Evolutionary conservation across 2,888 invertebrate genomes (phyloP), one percentile per base, ranked within the genome.

Genomic region (Halictus quadricinctus): DNA sequence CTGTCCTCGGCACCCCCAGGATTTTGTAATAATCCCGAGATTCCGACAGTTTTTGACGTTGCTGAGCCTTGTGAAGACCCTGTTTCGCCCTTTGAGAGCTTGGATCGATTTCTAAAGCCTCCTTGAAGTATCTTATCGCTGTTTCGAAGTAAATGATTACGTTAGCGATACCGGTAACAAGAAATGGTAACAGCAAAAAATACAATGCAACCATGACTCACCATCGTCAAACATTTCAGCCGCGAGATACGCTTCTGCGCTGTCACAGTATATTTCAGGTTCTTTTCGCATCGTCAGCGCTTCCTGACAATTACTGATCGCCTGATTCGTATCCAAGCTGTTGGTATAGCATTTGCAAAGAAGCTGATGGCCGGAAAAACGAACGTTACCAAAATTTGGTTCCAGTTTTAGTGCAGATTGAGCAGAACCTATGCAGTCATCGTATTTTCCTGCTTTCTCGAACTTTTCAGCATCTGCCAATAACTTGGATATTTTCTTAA

Each of bases 1-100:
- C 99, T 77, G 96, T 97, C 93, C 98, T 96, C 93, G 97, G 97
- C 1, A 99, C 99, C 21, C 97, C 98, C 79, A 99, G 95, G 91
- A 99, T 99, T 95, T 99, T 99, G 95, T 99, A 99, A 95, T 99
- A 99, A 95, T 99, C 99, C 89, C 99, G 95, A 92, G 97, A 97
- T 93, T 98, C 98, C 0, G 99, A 96, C 93, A 98, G 98, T 93
- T 99, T 99, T 95, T 98, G 98, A 89, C 99, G 95, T 93, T 98
- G 98, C 95, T 99, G 98, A 4, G 99, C 98, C 90, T 97, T 97
- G 85, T 97, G 96, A 41, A 98, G 94, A 0, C 99, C 99, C 84
- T 99, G 98, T 94, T 97, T 97, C 2, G 99, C 99, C 87, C 98
- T 95, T 89, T 97, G 96, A 85, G 96, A 95, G 46, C 97, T 96